Evolutionary conservation across 92 coral and sea anemone species (phyloP).

Genomic region (Heliopora coerulea): DNA sequence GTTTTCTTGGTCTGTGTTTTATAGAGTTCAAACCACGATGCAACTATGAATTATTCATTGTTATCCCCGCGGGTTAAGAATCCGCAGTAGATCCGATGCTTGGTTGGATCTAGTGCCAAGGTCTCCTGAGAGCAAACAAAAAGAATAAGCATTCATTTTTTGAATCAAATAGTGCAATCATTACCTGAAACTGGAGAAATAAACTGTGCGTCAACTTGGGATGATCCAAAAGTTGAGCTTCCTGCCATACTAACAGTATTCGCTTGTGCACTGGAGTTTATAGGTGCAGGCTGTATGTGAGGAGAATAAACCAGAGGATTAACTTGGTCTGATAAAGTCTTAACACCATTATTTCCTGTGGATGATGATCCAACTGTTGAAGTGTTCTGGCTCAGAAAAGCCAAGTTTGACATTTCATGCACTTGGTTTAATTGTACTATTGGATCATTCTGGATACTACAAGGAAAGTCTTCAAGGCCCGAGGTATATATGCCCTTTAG

Average conservation of each 20-base stretch:
- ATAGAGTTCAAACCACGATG: too few species aligned
- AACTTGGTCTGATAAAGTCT: constrained; percentile 50
- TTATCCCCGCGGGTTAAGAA: too few species aligned
- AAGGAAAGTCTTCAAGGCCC: constrained; percentile 15
- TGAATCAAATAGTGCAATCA: too few species aligned
- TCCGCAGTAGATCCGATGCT: too few species aligned
- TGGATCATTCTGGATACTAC: constrained; percentile 11
- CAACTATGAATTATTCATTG: too few species aligned
- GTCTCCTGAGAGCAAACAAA: too few species aligned
- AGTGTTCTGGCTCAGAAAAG: constrained; percentile 33
- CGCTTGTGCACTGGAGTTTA: not conserved
- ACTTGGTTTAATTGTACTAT: constrained; percentile 29
- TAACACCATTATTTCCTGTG: not conserved
- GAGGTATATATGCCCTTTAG: constrained; percentile 66
- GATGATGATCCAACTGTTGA: constrained; percentile 30
- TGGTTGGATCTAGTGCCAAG: too few species aligned
- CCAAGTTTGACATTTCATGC: constrained; percentile 27
- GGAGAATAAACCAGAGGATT: constrained; percentile 64
- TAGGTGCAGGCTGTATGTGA: constrained; percentile 50
- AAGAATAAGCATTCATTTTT: constrained; percentile 28
- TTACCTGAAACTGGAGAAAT: constrained; percentile 57
- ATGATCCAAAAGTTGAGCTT: constrained; percentile 1
- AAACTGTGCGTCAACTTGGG: constrained; percentile 50
- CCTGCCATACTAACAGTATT: constrained; percentile 24
- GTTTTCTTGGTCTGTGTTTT: too few species aligned